phyloP scores from a whole-genome alignment of 2,113 vertebrate species.

The Plestiodon gilberti region DNA sequence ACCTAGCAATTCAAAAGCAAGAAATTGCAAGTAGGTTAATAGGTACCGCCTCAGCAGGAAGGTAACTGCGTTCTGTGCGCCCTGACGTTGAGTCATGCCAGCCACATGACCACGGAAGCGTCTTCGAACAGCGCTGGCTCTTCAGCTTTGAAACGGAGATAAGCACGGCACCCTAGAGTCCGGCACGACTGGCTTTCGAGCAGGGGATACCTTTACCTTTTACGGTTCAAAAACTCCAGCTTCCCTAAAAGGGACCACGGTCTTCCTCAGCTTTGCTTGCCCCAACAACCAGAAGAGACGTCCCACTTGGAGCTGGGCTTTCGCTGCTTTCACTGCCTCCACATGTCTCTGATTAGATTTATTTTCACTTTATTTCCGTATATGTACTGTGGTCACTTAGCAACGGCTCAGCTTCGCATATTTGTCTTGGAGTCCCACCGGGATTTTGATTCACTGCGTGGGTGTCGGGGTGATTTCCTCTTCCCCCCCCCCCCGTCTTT shows the following conservation, averaged over 20 bases:
- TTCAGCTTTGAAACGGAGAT: no score
- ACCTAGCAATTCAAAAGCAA: no score
- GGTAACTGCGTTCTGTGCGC: no score
- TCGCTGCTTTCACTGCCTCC: background rate
- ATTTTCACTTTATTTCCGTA: conserved; percentile 20
- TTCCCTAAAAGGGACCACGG: background rate
- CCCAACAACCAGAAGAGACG: background rate
- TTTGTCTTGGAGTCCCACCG: background rate
- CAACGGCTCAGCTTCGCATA: conserved; percentile 9
- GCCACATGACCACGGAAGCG: no score
- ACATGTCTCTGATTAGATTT: conserved; percentile 42
- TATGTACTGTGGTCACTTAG: conserved; percentile 28
- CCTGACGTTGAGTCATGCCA: no score
- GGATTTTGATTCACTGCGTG: conserved; percentile 9
- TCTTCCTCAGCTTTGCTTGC: background rate
- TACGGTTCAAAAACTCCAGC: no score
- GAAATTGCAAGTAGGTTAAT: no score
- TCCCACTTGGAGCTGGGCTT: background rate
- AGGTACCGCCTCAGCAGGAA: no score
- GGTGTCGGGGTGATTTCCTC: background rate
- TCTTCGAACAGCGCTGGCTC: no score
- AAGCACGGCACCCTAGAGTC: no score
- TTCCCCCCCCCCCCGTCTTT: background rate
- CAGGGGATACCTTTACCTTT: no score
- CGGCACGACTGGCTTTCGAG: no score